Evolutionary conservation across 2,113 vertebrate genomes (phyloP).

Genomic region (Scytalopus superciliaris): DNA sequence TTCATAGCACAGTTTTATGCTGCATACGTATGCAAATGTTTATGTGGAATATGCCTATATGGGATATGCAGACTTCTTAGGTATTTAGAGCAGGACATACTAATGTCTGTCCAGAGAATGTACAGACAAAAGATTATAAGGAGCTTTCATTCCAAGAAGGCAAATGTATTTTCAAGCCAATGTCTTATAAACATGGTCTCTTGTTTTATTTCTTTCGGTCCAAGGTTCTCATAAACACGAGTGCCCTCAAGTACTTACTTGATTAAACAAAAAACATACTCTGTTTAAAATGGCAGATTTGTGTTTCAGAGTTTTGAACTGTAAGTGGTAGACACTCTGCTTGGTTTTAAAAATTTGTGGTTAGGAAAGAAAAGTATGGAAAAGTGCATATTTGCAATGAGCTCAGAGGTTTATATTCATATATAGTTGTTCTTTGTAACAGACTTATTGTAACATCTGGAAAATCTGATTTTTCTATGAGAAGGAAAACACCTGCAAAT

Average conservation of each 20-base stretch:
- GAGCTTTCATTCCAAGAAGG: not conserved
- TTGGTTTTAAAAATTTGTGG: not conserved
- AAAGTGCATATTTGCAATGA: not conserved
- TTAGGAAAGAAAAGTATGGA: not conserved
- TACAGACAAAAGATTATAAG: slow-evolving; percentile 5
- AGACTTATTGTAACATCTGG: not conserved
- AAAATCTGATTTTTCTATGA: slow-evolving; percentile 6
- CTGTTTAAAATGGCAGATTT: slow-evolving; percentile 28
- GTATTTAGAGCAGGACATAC: not conserved
- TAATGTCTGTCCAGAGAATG: not conserved
- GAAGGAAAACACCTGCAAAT: not conserved
- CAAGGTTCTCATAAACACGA: not conserved
- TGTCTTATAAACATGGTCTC: slow-evolving; percentile 38
- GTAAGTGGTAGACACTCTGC: not conserved
- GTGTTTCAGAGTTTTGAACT: not conserved
- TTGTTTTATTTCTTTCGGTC: slow-evolving; percentile 15
- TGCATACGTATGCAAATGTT: not conserved
- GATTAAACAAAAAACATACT: slow-evolving; percentile 23
- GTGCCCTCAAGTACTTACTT: not conserved
- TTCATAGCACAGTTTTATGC: not conserved
- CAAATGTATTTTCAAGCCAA: slow-evolving; percentile 1
- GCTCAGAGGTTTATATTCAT: not conserved
- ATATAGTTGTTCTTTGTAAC: not conserved
- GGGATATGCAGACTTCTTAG: not conserved
- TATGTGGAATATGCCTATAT: not conserved